phyloP scores from a whole-genome alignment of 2,797 vertebrate species.

The Poliocrania exsul region DNA sequence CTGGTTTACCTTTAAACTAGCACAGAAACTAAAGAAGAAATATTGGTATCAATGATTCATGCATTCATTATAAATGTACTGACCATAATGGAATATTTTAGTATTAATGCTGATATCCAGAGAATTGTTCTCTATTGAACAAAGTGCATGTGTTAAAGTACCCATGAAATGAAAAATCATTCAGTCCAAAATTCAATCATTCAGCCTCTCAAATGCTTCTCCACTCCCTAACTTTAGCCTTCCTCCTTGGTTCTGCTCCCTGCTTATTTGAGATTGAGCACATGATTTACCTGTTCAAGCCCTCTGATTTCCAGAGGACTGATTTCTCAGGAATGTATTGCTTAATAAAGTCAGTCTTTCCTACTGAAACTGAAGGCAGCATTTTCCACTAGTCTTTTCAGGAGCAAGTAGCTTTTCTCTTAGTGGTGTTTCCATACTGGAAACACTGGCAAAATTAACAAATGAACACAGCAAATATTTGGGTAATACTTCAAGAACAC shows the following conservation, averaged over 20 bases:
- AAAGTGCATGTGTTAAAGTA: constrained; percentile 23
- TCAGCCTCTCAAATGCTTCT: neutral
- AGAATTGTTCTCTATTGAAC: constrained; percentile 9
- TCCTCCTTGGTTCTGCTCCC: neutral
- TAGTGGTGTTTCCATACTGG: neutral
- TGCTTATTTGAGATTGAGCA: neutral
- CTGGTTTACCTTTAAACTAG: no score
- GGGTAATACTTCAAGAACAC: neutral
- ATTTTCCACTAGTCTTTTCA: neutral
- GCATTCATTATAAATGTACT: constrained; percentile 9
- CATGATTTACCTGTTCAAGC: neutral
- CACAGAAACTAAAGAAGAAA: neutral
- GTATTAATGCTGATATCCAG: constrained; percentile 28
- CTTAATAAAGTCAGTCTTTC: neutral
- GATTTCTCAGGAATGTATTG: neutral
- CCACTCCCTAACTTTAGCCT: neutral
- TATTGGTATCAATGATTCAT: constrained; percentile 31
- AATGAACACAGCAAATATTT: neutral
- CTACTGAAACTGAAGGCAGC: neutral
- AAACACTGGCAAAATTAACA: neutral
- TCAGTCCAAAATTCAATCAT: neutral
- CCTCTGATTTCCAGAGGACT: neutral
- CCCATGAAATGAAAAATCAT: constrained; percentile 42
- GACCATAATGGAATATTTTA: constrained; percentile 51
- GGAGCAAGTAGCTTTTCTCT: neutral